Percentiles rank a stretch among this genome's conserved stretches.
Conservation (phyloP, 2,888 invertebrate genomes). For the Pecten maximus region DNA sequence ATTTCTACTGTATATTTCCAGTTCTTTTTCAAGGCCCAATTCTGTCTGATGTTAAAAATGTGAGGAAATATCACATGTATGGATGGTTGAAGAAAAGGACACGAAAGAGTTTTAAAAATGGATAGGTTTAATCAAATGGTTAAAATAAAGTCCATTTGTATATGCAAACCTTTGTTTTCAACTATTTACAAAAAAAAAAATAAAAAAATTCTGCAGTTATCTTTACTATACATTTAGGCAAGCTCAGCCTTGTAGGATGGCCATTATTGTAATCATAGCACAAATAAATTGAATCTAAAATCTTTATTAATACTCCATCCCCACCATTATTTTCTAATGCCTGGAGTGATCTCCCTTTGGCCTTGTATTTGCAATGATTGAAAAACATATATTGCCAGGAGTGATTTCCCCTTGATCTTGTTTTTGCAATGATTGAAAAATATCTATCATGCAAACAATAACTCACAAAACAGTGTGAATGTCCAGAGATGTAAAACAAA, state of each 20-base stretch:
- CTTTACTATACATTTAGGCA: too few relatives aligned
- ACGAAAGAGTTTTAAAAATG: not conserved
- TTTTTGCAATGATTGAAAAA: not conserved
- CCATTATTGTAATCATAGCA: too few relatives aligned
- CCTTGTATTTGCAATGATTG: not conserved
- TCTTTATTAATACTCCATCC: too few relatives aligned
- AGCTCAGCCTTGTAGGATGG: too few relatives aligned
- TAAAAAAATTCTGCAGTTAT: too few relatives aligned
- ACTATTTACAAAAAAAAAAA: not conserved
- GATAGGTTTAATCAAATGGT: not conserved
- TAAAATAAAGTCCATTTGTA: not conserved
- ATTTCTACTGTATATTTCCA: too few relatives aligned
- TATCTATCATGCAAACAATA: not conserved
- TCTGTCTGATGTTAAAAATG: too few relatives aligned
- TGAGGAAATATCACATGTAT: conserved; percentile 28
- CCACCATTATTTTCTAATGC: not conserved
- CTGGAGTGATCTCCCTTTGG: not conserved
- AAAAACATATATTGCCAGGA: not conserved
- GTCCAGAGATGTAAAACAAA: too few relatives aligned
- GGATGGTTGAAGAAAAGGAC: not conserved
- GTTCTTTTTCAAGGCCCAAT: too few relatives aligned
- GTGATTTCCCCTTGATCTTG: not conserved
- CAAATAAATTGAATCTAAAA: too few relatives aligned
- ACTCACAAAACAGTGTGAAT: not conserved
- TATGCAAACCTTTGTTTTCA: conserved; percentile 9